Base-by-base conservation (phyloP, 35 echinoderm and acorn worm genomes). In the Ophioderma brevispina region DNA sequence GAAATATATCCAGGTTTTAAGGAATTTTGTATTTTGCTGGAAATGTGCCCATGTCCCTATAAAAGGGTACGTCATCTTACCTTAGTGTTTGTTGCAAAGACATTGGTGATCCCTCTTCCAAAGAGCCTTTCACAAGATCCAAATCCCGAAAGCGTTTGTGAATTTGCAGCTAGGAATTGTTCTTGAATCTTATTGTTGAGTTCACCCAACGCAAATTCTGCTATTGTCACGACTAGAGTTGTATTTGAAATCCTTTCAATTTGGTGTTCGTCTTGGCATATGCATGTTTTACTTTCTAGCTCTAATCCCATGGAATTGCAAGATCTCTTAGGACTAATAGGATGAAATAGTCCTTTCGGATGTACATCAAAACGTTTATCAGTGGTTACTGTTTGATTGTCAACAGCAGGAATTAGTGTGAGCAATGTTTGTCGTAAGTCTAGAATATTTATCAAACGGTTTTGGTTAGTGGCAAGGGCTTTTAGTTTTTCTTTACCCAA, bases 341-440 rank as follows among this genome's bases (percentile, higher is more conserved):
- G 59, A 30, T 70, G 23, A 70, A 70, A 70, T 25, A 70, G n/a
- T 25, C 59, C 59, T 15, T 30, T 30, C 3, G 59, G 59, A 70
- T 70, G 59, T 4, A 25, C n/a, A 70, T 70, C 59, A 70, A 70
- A 30, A 6, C n/a, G 5, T 30, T 25, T 18, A 18, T 70, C 28
- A 25, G 4, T 25, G 23, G 15, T 25, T 13, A 30, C 10, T 15
- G 6, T 18, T 18, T 25, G 2, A 6, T 70, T 18, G 59, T 25
- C n/a, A 18, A 18, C 75, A 4, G 56, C 78, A n/a, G 82, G 76
- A 36, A 75, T 59, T 36, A 98, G 39, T 40, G 63, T 86, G 43
- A 56, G 81, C 0, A 98, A 55, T 40, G 86, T 94, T 76, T 89
- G 77, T 39, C 94, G 96, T 25, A 94, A 36, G 36, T 98, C 96